phyloP scores from a whole-genome alignment of 1,140 invertebrate genomes.

The Pseudachorutes palmiensis region DNA sequence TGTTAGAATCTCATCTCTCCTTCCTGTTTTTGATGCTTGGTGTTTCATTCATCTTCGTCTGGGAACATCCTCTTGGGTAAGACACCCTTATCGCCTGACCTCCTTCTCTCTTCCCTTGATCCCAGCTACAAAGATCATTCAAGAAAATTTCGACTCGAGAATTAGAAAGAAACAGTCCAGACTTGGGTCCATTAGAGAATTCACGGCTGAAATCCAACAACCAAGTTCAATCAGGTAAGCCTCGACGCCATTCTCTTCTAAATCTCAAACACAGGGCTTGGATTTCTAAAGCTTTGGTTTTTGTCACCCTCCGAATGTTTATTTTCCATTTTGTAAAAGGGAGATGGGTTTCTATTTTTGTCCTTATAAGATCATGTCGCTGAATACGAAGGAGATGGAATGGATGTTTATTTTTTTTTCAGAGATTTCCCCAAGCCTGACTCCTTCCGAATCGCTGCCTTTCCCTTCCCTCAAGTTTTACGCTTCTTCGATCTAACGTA shows the following conservation, averaged over 20 bases:
- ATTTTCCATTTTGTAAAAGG: not conserved
- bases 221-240: not conserved
- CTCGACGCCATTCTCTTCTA: not conserved
- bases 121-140: not conserved
- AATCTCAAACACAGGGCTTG: not conserved
- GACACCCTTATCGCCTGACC: constrained; percentile 12
- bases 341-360: not conserved
- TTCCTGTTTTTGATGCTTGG: no score
- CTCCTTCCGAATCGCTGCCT: no score
- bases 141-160: not conserved
- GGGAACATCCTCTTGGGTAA: not conserved
- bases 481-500: no score
- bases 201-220: not conserved
- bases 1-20: no score
- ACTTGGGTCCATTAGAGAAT: not conserved
- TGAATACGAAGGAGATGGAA: not conserved
- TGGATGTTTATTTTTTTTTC: constrained; percentile 1
- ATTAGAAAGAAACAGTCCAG: not conserved
- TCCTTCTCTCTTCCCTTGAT: constrained; percentile 8
- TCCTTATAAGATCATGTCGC: not conserved
- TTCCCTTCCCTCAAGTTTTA: no score
- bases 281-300: not conserved
- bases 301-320: not conserved
- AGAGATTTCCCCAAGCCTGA: not conserved
- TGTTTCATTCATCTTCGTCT: no score